Evolutionary conservation across 2,888 invertebrate genomes (phyloP), one percentile per base, ranked within the genome.

Genomic region (Eupithecia insigniata): DNA sequence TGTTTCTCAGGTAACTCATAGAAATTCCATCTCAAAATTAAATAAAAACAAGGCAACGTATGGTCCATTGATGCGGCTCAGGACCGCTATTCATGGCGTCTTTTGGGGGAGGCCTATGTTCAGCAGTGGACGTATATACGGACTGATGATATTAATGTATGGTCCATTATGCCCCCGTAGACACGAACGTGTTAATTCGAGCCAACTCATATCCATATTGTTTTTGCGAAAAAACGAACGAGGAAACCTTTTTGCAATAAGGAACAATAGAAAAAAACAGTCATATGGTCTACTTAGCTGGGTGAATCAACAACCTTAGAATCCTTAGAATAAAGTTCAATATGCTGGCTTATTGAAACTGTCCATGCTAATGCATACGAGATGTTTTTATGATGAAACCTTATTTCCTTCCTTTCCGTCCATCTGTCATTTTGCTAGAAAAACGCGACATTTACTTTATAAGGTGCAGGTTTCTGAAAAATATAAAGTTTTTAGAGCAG

Each of bases 351-450:
- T 34, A 62, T n/a, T 22, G 16, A 28, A 60, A 32, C 62, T 62
- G 34, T 46, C 58, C 64, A 69, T 71, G 69, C 67, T 68, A 43
- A 68, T 66, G 64, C 64, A 67, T 32, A 60, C 28, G 64, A 61
- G 68, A 68, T 71, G 66, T 74, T 71, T 66, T 66, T 62, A 71
- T 67, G 67, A 65, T 64, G 71, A 71, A 74, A 30, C 74, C 74
- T 67, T 71, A 71, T 67, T 73, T 64, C 69, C 69, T 74, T 74
- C 71, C 71, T 67, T 58, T 66, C 69, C 58, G 69, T 58, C 66
- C 74, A 74, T 74, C 74, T 74, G 74, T 18, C 58, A 61, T 64
- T 66, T 69, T 58, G 61, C 51, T 62, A 36, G 66, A 69, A 73
- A 73, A 71, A 67, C 61, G 22, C 22, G 12, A 64, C 16, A 22